Evolutionary conservation across 2,113 vertebrate species (phyloP).

Genomic region (Platanista minor): DNA sequence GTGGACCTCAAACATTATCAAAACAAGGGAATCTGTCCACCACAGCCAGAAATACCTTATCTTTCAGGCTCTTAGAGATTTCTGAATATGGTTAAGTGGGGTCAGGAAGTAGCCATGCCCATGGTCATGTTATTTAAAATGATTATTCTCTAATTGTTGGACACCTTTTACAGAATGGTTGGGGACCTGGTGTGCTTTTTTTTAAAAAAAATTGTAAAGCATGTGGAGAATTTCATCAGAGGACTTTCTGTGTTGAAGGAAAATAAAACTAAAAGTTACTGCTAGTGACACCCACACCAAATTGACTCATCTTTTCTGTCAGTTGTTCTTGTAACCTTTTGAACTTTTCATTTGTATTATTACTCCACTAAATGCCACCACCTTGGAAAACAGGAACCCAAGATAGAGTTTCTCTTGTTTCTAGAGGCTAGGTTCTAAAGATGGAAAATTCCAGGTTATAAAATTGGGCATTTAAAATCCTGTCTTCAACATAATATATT

Average conservation of each 20-base stretch:
- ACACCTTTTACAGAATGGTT: not conserved
- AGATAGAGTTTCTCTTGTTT: not conserved
- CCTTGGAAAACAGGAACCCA: conserved; percentile 16
- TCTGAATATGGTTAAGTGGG: not conserved
- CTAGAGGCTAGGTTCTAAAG: not conserved
- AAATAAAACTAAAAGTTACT: not conserved
- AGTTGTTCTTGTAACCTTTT: not conserved
- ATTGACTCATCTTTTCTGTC: not conserved
- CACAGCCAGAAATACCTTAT: not conserved
- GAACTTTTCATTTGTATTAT: not conserved
- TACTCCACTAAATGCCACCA: not conserved
- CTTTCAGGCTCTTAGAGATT: not conserved
- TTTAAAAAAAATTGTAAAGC: not conserved
- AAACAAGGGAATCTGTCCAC: not conserved
- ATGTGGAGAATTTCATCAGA: not conserved
- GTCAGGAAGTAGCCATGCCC: not conserved
- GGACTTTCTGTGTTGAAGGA: not conserved
- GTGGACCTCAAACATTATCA: not conserved
- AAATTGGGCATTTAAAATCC: not conserved
- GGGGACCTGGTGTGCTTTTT: not conserved
- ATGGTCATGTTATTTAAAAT: not conserved
- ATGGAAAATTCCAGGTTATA: conserved; percentile 40
- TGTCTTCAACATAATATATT: not conserved
- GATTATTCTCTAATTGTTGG: not conserved
- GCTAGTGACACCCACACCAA: not conserved